A percentile compares a stretch with the other conserved stretches of the same genome.
These are phyloP conservation scores for Orgyia antiqua DNA, from an alignment of 2,888 invertebrate species.

Conservation along the genomic window DNA sequence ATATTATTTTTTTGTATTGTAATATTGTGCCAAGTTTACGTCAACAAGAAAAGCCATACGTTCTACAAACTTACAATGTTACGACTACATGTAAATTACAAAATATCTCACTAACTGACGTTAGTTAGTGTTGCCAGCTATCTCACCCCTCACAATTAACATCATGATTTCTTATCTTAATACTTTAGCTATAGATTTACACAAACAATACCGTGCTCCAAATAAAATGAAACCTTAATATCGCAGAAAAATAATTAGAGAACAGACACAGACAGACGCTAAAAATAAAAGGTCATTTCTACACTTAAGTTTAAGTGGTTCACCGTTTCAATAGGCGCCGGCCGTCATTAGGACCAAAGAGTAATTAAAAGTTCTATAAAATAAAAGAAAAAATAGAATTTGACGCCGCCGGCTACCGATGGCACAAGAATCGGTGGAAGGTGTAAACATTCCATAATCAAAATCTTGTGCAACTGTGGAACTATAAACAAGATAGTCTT, in stretches of 20 bases:
- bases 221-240: conserved; percentile 12
- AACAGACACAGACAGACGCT: conserved; percentile 28
- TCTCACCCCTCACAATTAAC: background rate
- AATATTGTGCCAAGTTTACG: background rate
- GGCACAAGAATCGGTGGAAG: conserved; percentile 14
- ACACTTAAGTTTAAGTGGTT: conserved; percentile 56
- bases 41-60: background rate
- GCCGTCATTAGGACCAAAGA: conserved; percentile 64
- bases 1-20: too few relatives aligned
- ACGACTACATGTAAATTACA: background rate
- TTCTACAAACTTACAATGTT: background rate
- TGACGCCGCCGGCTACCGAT: conserved; percentile 21
- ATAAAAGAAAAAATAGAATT: conserved; percentile 36
- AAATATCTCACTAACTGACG: background rate
- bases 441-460: conserved; percentile 45
- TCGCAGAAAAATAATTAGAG: conserved; percentile 31
- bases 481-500: conserved; percentile 62
- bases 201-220: conserved; percentile 7
- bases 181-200: background rate
- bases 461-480: conserved; percentile 54
- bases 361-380: conserved; percentile 71
- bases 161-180: background rate
- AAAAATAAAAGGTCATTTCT: conserved; percentile 66
- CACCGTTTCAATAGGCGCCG: conserved; percentile 53
- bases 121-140: conserved; percentile 15